Percentiles rank a stretch among this genome's conserved stretches.
These are phyloP conservation scores for Tachycineta bicolor DNA, from an alignment of 2,113 vertebrate species.

Conservation along the genomic window DNA sequence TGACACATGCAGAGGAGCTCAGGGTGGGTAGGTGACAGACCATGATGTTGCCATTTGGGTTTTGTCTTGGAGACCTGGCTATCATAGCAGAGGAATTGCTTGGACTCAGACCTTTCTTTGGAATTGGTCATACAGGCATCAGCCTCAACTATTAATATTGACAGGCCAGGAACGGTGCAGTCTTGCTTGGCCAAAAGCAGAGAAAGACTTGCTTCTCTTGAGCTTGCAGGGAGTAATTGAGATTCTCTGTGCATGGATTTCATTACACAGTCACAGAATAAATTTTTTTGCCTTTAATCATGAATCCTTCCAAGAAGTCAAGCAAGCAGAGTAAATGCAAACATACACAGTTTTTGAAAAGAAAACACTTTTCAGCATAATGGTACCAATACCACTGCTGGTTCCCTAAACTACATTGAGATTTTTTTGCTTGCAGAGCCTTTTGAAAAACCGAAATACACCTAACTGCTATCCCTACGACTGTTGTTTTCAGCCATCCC, in stretches of 20 bases:
- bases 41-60: rapidly evolving
- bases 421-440: not conserved
- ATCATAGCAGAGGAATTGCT: not conserved
- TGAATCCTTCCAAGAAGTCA: not conserved
- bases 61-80: not conserved
- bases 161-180: rapidly evolving
- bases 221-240: not conserved
- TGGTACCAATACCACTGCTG: not conserved
- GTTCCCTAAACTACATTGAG: not conserved
- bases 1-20: not conserved
- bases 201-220: not conserved
- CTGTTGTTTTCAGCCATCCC: not conserved
- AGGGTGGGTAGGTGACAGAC: not conserved
- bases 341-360: not conserved
- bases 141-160: not conserved
- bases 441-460: not conserved
- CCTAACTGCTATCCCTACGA: not conserved
- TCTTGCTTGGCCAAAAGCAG: not conserved
- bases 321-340: not conserved
- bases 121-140: rapidly evolving
- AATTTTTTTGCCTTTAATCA: not conserved
- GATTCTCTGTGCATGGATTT: not conserved
- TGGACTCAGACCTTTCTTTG: not conserved
- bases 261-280: not conserved
- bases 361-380: not conserved